Conservation (phyloP, 2,113 vertebrate genomes). For the Colaptes auratus region DNA sequence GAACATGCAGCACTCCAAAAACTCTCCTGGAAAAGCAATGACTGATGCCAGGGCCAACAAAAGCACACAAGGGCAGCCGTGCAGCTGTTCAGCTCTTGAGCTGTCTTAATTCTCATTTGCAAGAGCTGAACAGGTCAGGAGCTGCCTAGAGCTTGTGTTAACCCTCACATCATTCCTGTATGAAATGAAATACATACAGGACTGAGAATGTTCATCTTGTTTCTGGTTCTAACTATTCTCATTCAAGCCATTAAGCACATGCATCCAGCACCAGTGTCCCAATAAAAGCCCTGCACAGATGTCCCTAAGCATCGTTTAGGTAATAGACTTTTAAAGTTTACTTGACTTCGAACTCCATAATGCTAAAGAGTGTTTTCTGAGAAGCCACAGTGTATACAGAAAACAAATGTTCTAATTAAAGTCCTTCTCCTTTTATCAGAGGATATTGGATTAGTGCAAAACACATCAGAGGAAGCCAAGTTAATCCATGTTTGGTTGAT, state of each 20-base stretch:
- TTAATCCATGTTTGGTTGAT: constrained; percentile 47
- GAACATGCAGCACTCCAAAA: not conserved
- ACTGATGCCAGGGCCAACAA: not conserved
- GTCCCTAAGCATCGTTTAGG: not conserved
- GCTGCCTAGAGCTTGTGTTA: not conserved
- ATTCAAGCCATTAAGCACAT: not conserved
- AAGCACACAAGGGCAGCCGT: not conserved
- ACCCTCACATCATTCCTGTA: not conserved
- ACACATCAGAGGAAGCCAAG: constrained; percentile 44
- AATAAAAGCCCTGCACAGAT: not conserved
- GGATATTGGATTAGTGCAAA: constrained; percentile 30
- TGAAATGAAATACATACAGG: not conserved
- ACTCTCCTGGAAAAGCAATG: not conserved
- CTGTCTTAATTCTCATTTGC: no score
- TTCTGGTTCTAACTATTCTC: not conserved
- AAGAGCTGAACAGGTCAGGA: not conserved
- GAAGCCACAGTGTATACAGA: not conserved
- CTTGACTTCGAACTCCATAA: not conserved
- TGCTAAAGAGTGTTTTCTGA: not conserved
- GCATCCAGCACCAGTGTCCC: not conserved
- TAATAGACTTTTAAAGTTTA: not conserved
- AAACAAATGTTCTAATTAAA: constrained; percentile 10
- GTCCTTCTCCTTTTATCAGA: constrained; percentile 21
- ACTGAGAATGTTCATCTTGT: not conserved
- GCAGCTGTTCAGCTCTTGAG: not conserved